Evolutionary conservation across 2,888 invertebrate species (phyloP), one percentile per base, ranked within the genome.

Genomic region (Agrilus cyanescens): DNA sequence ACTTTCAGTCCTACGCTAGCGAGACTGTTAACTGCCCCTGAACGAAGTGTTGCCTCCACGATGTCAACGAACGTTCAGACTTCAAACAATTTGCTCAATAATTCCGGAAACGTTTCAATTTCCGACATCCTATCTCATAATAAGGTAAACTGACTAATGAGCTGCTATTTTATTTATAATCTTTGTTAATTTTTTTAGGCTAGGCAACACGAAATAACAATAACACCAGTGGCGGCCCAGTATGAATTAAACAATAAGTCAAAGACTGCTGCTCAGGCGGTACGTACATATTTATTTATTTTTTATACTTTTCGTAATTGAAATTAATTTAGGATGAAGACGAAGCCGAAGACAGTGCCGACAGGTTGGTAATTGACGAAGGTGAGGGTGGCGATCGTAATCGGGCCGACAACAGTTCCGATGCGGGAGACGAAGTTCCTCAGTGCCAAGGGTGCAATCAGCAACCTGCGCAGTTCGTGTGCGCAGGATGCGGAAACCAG

Each of bases 401-500:
- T 45, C 52, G 53, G 45, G 57, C 58, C 14, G 63, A 59, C 34
- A 65, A 60, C 43, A 64, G 59, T 50, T 67, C 66, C 1, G 67
- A 68, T 45, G 61, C 60, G 15, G 46, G 69, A 13, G 71, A 69
- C 59, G 67, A 71, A 53, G 75, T 82, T 50, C 85, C 86, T 39
- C 75, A 80, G 52, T 91, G 90, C 65, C 89, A 89, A 74, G 87
- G 89, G 51, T 91, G 90, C 63, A 78, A 84, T 53, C 76, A 80
- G 45, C 75, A 80, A 49, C 76, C 83, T 55, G 88, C 89, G 46
- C 86, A 85, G 68, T 90, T 85, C 61, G 86, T 88, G 34, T 91
- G 90, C 63, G 88, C 88, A 35, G 88, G 86, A 38, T 91, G 90
- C 65, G 85, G 84, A 51, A 87, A 86, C 68, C 89, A 89, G 69